Base-by-base conservation (phyloP, 2,113 vertebrate genomes). In the Takifugu flavidus region DNA sequence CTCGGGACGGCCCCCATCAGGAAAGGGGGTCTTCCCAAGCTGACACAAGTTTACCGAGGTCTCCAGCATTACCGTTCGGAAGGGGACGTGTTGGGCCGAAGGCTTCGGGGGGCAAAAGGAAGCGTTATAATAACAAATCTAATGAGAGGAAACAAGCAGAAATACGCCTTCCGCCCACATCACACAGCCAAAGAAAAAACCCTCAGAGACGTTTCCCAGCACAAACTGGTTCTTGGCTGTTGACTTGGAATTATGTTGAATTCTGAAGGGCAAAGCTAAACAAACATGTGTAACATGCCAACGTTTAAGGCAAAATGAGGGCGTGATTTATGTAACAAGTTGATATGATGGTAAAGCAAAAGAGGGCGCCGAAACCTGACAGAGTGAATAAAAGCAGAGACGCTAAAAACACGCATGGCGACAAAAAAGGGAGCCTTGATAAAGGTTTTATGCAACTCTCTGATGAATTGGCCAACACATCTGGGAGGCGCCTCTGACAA, bases 11-110 rank as follows among this genome's bases (percentile, higher is more conserved):
- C 71, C 84, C 74, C 75, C 79, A 53, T 72, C 67, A 70, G 82
- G 83, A 57, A n/a, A 46, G 74, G 67, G 71, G 75, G 77, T 88
- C 78, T 71, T 84, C 82, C 65, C 77, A 67, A 80, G 82, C 74
- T 78, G 87, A 83, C 74, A 83, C 80, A 82, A 87, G 87, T 78
- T 84, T 74, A 68, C 75, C 6, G 54, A 86, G 82, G 83, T 80
- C 82, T 79, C 71, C 43, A 56, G 86, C 75, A 81, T 72, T 77
- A 84, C 78, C 74, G 71, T 74, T 82, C 79, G 83, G 80, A 39
- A 49, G 43, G 67, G 69, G 62, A 77, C 70, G 64, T 71, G 62
- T 49, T 29, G 65, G 44, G n/a, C 75, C 62, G 52, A 72, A 82
- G 69, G 81, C 79, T 73, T 67, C 67, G 64, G 80, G 71, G 64